phyloP scores from a whole-genome alignment of 2,797 vertebrate genomes.

The Cirrhinus molitorella region DNA sequence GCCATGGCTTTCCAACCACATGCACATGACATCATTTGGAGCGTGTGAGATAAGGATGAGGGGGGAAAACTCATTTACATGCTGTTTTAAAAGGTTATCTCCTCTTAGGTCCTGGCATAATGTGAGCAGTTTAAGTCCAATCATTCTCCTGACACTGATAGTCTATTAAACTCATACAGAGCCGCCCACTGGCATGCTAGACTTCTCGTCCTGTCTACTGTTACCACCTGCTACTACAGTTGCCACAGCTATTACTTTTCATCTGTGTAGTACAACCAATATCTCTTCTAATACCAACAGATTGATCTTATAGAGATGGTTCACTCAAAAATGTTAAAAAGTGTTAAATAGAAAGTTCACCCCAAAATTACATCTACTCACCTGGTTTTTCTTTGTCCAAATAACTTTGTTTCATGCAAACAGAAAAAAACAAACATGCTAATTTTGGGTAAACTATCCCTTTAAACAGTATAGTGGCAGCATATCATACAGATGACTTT shows the following conservation, averaged over 20 bases:
- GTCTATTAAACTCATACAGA: constrained; percentile 61
- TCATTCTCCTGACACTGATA: constrained; percentile 75
- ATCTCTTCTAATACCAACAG: constrained; percentile 12
- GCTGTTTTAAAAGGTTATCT: constrained; percentile 81
- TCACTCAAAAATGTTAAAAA: background rate
- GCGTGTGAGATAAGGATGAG: constrained; percentile 71
- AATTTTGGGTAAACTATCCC: background rate
- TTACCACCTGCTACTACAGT: constrained; percentile 53
- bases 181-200: constrained; percentile 56
- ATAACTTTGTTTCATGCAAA: background rate
- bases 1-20: constrained; percentile 65
- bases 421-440: background rate
- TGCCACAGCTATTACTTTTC: constrained; percentile 42
- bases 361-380: background rate
- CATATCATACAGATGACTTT: constrained; percentile 14
- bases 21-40: constrained; percentile 75
- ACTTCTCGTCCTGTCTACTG: constrained; percentile 36
- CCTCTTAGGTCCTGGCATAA: constrained; percentile 72
- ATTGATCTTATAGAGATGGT: background rate
- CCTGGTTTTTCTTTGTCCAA: background rate
- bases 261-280: constrained; percentile 18
- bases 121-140: constrained; percentile 73
- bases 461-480: background rate
- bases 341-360: background rate
- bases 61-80: constrained; percentile 79